Evolutionary conservation across 2,113 vertebrate genomes (phyloP), one percentile per base, ranked within the genome.

Genomic region (Cyprinus carpio): DNA sequence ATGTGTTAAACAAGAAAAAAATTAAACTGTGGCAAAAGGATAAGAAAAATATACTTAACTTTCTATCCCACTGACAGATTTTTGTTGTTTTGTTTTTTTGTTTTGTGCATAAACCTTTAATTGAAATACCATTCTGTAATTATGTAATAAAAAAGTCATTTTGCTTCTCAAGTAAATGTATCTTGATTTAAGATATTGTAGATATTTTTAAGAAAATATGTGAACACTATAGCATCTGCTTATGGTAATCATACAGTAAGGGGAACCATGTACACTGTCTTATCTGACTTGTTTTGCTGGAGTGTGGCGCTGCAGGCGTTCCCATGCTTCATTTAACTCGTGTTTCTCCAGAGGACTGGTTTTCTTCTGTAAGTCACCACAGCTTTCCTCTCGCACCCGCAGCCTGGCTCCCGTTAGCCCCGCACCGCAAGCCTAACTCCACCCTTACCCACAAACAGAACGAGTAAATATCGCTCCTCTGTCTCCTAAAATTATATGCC

Each of bases 401-500:
- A 43, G 80, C 69, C 80, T 85, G 80, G 82, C 76, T 84, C 82
- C 71, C 20, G 54, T 67, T 71, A 74, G 71, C 43, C 77, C 64
- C 6, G n/a, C 77, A 18, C 87, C 82, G 25, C 87, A 88, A 88
- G 71, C 82, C 46, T 51, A 76, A 46, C 85, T 86, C 87, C 87
- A 88, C 87, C 87, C 87, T 34, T 86, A 56, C 76, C 85, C 85
- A 29, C 85, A 84, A 88, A 77, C 78, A 12, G 76, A 88, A 74
- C 65, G 81, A 88, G 85, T 84, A 88, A 88, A 86, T 86, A 88
- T 86, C 82, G 12, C 82, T 49, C 82, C 78, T 82, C 84, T n/a
- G 77, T 84, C 82, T 88, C 85, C 78, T 51, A 77, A 81, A 88
- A 82, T 88, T 88, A 88, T 80, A 86, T 29, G 85, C 83, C 87